phyloP scores from a whole-genome alignment of 2,797 vertebrate genomes.

The Phataginus tetradactyla region DNA sequence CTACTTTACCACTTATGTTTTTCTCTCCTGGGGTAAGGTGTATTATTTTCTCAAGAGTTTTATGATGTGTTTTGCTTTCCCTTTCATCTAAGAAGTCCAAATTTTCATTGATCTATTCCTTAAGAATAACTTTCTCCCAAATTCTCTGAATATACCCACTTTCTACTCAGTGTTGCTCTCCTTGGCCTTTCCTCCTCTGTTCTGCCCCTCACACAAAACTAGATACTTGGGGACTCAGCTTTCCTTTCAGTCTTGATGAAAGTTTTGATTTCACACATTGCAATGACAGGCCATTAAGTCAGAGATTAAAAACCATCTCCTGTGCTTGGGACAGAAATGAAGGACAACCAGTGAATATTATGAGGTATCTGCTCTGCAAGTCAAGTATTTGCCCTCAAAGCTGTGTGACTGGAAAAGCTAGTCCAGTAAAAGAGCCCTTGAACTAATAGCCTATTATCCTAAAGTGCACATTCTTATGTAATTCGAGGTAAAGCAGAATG shows the following conservation, averaged over 20 bases:
- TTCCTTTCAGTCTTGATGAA: background rate
- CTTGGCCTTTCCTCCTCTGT: background rate
- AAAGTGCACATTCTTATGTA: conserved; percentile 88
- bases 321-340: conserved; percentile 52
- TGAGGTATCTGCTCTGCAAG: background rate
- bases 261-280: conserved; percentile 18
- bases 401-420: conserved; percentile 37
- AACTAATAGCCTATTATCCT: conserved; percentile 84
- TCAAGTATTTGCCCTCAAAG: conserved; percentile 36
- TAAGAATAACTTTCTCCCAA: background rate
- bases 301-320: conserved; percentile 51
- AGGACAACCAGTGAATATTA: conserved; percentile 44
- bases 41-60: background rate
- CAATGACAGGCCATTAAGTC: conserved; percentile 19
- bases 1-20: background rate
- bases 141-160: background rate
- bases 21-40: background rate
- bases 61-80: background rate
- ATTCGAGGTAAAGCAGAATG: conserved; percentile 86
- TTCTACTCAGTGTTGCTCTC: background rate
- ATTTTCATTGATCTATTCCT: conserved; percentile 4
- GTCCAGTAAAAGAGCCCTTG: conserved; percentile 80
- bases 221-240: background rate
- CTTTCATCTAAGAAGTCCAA: conserved; percentile 27
- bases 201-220: background rate